Conservation (phyloP, 1,140 invertebrate species). For the roundworm (Caenorhabditis elegans) region WBcel235 BX284606.5:3406001-3406500, state of each 20-base stretch:
- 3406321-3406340: slow-evolving; percentile 15
- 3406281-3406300: slow-evolving; percentile 32
- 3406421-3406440: slow-evolving; percentile 41
- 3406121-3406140: slow-evolving; percentile 41
- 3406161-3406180: not conserved
- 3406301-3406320: slow-evolving; percentile 43
- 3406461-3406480: slow-evolving; percentile 50
- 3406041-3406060: slow-evolving; percentile 37
- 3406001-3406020: slow-evolving; percentile 30
- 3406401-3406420: slow-evolving; percentile 44
- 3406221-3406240: slow-evolving; percentile 40
- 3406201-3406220: slow-evolving; percentile 40
- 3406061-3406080: slow-evolving; percentile 28
- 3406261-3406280: slow-evolving; percentile 45
- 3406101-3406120: slow-evolving; percentile 50
- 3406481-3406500: slow-evolving; percentile 34
- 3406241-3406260: slow-evolving; percentile 44
- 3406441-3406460: not conserved
- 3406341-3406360: slow-evolving; percentile 5
- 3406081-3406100: slow-evolving; percentile 50
- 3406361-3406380: slow-evolving; percentile 23
- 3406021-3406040: not conserved
- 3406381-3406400: slow-evolving; percentile 40
- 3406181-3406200: slow-evolving; percentile 28
- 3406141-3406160: slow-evolving; percentile 32